These are phyloP conservation scores for Sinella curviseta DNA, from an alignment of 1,140 invertebrate species.

Conservation along the genomic window DNA sequence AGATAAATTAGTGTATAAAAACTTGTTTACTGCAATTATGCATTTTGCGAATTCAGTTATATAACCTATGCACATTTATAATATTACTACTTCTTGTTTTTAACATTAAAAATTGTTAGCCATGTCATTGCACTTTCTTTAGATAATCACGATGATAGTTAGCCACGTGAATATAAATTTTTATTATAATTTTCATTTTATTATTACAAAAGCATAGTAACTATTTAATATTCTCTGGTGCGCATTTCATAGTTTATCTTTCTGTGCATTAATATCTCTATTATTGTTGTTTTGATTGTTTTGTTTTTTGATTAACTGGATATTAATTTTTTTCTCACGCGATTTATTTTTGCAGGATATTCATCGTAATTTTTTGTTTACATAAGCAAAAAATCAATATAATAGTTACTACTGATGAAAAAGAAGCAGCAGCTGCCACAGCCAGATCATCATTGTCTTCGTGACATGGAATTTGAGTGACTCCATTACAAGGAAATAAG, in stretches of 20 bases:
- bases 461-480: neutral
- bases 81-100: no score
- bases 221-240: neutral
- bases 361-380: constrained; percentile 19
- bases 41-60: no score
- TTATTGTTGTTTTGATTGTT: neutral
- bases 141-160: neutral
- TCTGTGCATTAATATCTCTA: no score
- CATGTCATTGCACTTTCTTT: neutral
- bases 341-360: constrained; percentile 21
- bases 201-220: neutral
- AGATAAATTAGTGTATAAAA: no score
- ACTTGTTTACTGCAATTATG: no score
- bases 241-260: no score
- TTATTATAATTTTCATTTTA: neutral
- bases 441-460: constrained; percentile 5
- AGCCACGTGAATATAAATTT: no score
- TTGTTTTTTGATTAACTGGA: neutral
- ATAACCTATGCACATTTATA: no score
- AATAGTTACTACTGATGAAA: neutral
- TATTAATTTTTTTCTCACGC: neutral
- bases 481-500: neutral
- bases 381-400: neutral
- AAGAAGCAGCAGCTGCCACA: neutral
- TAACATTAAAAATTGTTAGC: neutral